These are phyloP conservation scores for Drosophila mimetica DNA, from an alignment of 2,888 invertebrate genomes.

Conservation along the genomic window DNA sequence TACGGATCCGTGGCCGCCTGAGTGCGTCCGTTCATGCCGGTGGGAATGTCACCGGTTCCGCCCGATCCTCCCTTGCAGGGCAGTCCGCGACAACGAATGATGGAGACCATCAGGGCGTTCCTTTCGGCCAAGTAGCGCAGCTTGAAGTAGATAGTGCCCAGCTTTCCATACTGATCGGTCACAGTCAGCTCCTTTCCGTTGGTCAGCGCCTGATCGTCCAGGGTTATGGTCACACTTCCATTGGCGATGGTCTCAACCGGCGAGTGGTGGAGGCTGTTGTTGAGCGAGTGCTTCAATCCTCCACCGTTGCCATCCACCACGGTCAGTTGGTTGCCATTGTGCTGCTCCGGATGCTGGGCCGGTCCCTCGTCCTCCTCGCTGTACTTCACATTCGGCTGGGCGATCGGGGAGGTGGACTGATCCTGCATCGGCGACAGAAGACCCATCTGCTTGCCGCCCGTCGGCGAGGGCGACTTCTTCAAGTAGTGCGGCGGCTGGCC, in stretches of 20 bases:
- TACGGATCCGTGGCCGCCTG: slow-evolving; percentile 92
- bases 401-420: slow-evolving; percentile 81
- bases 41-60: slow-evolving; percentile 86
- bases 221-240: slow-evolving; percentile 67
- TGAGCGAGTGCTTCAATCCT: slow-evolving; percentile 38
- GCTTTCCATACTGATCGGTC: slow-evolving; percentile 86
- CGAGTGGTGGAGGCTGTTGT: slow-evolving; percentile 59
- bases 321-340: slow-evolving; percentile 60
- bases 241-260: slow-evolving; percentile 63
- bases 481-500: slow-evolving; percentile 92
- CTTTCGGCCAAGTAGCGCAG: slow-evolving; percentile 95
- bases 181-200: slow-evolving; percentile 83
- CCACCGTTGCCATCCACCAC: slow-evolving; percentile 51
- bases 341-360: slow-evolving; percentile 51
- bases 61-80: slow-evolving; percentile 86
- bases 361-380: slow-evolving; percentile 83
- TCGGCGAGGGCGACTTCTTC: slow-evolving; percentile 97
- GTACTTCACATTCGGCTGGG: slow-evolving; percentile 81
- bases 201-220: slow-evolving; percentile 49
- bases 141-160: slow-evolving; percentile 95
- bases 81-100: slow-evolving; percentile 94
- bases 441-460: slow-evolving; percentile 85
- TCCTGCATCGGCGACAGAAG: slow-evolving; percentile 82
- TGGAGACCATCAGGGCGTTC: slow-evolving; percentile 95
- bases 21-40: slow-evolving; percentile 84